Conservation (phyloP, 2,888 invertebrate genomes). For the Melieria omissa region DNA sequence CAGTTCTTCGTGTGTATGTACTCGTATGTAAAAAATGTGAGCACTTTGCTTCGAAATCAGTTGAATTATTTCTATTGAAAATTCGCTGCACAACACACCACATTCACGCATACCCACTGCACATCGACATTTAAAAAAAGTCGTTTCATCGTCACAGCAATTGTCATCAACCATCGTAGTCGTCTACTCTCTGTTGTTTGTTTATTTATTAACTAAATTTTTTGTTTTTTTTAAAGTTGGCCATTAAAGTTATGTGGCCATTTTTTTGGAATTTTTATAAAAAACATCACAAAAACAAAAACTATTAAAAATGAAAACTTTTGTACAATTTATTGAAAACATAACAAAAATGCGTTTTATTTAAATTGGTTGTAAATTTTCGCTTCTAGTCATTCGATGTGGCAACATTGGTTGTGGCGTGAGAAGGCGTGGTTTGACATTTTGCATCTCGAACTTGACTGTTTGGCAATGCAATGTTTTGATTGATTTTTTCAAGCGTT, state of each 20-base stretch:
- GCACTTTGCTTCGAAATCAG: too few relatives aligned
- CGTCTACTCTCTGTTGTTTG: too few relatives aligned
- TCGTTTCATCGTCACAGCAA: too few relatives aligned
- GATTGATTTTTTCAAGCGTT: conserved; percentile 41
- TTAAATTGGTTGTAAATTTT: conserved; percentile 30
- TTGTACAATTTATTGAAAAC: conserved; percentile 45
- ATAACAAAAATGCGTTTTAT: conserved; percentile 47
- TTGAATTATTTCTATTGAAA: too few relatives aligned
- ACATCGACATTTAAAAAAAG: background rate
- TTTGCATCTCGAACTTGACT: background rate
- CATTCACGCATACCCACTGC: conserved; percentile 44
- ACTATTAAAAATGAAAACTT: conserved; percentile 42
- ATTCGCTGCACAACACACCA: conserved; percentile 31
- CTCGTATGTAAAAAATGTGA: background rate
- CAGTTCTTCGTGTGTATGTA: too few relatives aligned
- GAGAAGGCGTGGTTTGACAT: conserved; percentile 17
- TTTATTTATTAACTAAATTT: conserved; percentile 29
- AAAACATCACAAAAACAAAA: background rate
- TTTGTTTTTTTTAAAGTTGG: conserved; percentile 8
- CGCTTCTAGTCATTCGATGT: too few relatives aligned
- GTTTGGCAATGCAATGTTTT: background rate
- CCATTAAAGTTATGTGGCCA: too few relatives aligned
- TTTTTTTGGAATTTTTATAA: too few relatives aligned
- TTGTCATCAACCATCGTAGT: too few relatives aligned
- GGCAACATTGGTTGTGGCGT: too few relatives aligned